Base-by-base conservation (phyloP, 2,888 invertebrate species). In the Acanthosoma haemorrhoidale region DNA sequence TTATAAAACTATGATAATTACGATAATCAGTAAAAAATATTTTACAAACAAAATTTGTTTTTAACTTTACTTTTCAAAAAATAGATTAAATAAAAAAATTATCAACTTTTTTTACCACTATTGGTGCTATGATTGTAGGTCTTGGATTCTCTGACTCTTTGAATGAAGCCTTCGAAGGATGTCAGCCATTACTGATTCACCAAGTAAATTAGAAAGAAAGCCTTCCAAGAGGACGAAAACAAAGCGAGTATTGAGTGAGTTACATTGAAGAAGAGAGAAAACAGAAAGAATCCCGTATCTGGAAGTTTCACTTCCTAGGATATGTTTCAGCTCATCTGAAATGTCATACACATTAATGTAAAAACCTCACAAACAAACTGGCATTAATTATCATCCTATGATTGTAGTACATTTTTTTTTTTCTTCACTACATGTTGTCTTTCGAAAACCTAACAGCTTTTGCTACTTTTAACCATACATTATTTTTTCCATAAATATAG, bases 251-350 rank as follows among this genome's bases (percentile, higher is more conserved):
- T 96, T 96, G 70, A 96, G 86, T 76, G 88, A 86, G 75, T 90
- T 88, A 75, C 90, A 88, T 82, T 96, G 96, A 76, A 94, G 91
- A 76, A 95, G 84, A 77, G 94, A 92, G 79, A 94, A 94, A 29
- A 95, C 88, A 13, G 90, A 87, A 68, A 92, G 82, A 13, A 94
- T 82, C 4, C 95, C 95, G 75, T 90, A 84, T 21, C 92, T 84
- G 3, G 92, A 91, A 2, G 94, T 92, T 78, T 94, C 94, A 51
- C 90, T 89, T 1, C 96, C 96, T 70, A 96, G 89, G 75, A 96
- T 88, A 78, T 92, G 91, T 76, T 91, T 88, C 71, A 96, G 81
- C 79, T 96, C 95, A 81, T 96, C 95, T 87, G 81, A 21, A 82
- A 81, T 25, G n/a, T n/a, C n/a, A n/a, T n/a, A n/a, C n/a, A n/a